Evolutionary conservation across 1,140 invertebrate species (phyloP).

Genomic region (Panulirus ornatus): DNA sequence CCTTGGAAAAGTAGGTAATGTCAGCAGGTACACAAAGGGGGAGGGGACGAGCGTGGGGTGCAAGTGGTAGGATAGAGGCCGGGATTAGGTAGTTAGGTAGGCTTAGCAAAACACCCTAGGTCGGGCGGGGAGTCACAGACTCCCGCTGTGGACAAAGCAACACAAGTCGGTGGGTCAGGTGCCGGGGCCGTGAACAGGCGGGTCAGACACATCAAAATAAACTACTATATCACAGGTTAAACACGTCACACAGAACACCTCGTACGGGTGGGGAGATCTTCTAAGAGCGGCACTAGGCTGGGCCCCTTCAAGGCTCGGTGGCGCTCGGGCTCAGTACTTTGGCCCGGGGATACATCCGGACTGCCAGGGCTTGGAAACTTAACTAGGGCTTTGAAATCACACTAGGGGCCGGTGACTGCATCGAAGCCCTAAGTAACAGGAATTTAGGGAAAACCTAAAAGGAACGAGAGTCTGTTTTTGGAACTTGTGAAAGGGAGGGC

Average conservation of each 20-base stretch:
- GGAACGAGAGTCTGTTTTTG: constrained; percentile 18
- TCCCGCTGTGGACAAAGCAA: constrained; percentile 4
- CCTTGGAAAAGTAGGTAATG: neutral
- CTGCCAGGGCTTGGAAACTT: constrained; percentile 54
- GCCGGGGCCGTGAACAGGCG: constrained; percentile 39
- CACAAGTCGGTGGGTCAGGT: constrained; percentile 54
- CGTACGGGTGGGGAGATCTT: constrained; percentile 45
- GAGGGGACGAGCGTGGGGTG: no score
- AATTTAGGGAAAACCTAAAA: constrained; percentile 10
- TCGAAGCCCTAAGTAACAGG: neutral
- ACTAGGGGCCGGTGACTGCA: constrained; percentile 23
- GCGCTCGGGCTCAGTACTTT: neutral
- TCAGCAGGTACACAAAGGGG: neutral
- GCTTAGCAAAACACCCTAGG: neutral
- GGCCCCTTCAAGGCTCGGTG: neutral
- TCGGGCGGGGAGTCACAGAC: neutral
- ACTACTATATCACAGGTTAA: constrained; percentile 69
- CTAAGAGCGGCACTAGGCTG: neutral
- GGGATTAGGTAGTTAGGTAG: neutral
- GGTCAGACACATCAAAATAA: constrained; percentile 63
- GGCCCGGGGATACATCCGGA: constrained; percentile 4
- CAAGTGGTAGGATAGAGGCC: neutral
- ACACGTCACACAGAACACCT: constrained; percentile 61
- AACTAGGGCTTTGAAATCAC: constrained; percentile 24
- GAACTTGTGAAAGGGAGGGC: constrained; percentile 16